Conservation (phyloP, 2,888 invertebrate species). For the Drosophila subsilvestris region DNA sequence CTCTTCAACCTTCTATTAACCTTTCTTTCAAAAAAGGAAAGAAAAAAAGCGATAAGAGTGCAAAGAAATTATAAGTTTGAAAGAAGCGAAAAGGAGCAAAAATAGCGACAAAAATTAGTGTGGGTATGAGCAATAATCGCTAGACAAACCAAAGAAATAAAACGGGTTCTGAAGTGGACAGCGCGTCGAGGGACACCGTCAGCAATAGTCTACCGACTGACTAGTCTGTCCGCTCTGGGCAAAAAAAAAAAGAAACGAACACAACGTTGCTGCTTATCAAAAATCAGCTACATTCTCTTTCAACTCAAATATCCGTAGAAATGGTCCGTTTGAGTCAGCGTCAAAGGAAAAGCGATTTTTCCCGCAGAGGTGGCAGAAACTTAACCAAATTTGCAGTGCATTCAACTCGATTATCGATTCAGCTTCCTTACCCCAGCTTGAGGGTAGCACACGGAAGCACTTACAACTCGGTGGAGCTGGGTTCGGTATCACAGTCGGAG, state of each 20-base stretch:
- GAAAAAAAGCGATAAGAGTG: slow-evolving; percentile 17
- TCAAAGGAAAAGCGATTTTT: background rate
- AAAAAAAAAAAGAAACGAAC: slow-evolving; percentile 8
- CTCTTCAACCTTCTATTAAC: slow-evolving; percentile 9
- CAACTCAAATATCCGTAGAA: background rate
- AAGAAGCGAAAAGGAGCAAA: slow-evolving; percentile 11
- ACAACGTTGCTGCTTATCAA: slow-evolving; percentile 37
- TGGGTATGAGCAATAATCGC: slow-evolving; percentile 28
- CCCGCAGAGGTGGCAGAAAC: slow-evolving; percentile 20
- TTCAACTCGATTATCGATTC: slow-evolving; percentile 76
- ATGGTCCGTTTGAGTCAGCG: background rate
- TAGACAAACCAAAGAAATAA: slow-evolving; percentile 31
- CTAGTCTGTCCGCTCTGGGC: slow-evolving; percentile 1
- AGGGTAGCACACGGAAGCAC: slow-evolving; percentile 55
- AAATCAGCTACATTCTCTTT: slow-evolving; percentile 17
- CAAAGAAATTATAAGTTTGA: slow-evolving; percentile 36
- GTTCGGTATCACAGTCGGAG: background rate
- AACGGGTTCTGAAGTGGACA: slow-evolving; percentile 32
- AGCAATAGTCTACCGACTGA: background rate
- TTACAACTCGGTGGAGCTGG: slow-evolving; percentile 29
- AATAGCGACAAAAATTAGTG: slow-evolving; percentile 29
- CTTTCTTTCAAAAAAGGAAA: slow-evolving; percentile 5
- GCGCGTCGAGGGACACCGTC: background rate
- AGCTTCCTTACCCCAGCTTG: slow-evolving; percentile 23
- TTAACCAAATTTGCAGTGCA: slow-evolving; percentile 55